These are phyloP conservation scores for Cisticola juncidis DNA, from an alignment of 2,113 vertebrate genomes.

Conservation along the genomic window DNA sequence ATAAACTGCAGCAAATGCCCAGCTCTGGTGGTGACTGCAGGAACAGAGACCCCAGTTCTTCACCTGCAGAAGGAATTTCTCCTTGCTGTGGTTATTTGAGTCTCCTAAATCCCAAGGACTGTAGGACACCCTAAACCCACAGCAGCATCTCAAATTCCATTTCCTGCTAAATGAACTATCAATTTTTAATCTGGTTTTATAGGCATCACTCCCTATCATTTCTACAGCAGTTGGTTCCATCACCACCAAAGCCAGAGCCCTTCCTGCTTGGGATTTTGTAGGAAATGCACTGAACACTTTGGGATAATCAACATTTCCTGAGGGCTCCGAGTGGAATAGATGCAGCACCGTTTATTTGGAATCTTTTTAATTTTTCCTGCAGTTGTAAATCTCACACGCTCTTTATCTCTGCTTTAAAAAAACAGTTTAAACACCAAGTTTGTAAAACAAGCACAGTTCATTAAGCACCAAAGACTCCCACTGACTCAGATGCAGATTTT, in stretches of 20 bases:
- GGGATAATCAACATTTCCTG: background rate
- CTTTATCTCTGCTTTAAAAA: background rate
- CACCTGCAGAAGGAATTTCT: background rate
- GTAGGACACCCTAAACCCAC: background rate
- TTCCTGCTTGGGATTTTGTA: background rate
- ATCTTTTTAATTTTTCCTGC: background rate
- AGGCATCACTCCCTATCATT: background rate
- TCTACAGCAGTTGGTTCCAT: background rate
- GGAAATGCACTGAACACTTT: background rate
- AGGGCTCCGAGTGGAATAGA: fast-evolving
- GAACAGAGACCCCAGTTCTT: background rate
- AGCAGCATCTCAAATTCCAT: background rate
- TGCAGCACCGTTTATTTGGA: fast-evolving
- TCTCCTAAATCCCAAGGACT: background rate
- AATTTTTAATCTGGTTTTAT: background rate
- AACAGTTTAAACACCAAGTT: conserved; percentile 1
- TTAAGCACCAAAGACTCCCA: conserved; percentile 24
- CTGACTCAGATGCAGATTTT: conserved; percentile 15
- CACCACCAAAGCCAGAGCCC: background rate
- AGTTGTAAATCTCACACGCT: background rate
- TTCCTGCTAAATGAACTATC: background rate
- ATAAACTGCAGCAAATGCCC: background rate
- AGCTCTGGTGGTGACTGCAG: background rate
- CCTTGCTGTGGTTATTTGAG: background rate
- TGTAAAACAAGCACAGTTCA: conserved; percentile 32